Percentiles rank a stretch among this genome's conserved stretches.
Conservation (phyloP, 2,113 vertebrate species). For the Pseudorasbora parva region DNA sequence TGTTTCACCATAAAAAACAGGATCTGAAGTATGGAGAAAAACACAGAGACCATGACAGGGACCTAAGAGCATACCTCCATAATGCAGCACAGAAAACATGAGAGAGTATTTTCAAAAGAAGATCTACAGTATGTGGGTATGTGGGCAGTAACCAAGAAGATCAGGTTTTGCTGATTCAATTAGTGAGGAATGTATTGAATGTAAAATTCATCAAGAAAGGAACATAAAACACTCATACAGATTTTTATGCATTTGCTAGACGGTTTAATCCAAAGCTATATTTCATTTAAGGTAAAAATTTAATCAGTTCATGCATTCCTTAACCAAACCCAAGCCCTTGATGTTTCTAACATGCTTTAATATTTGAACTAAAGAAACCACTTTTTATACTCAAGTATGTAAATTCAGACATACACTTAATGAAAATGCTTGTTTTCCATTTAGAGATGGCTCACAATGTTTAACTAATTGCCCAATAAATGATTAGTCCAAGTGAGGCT, state of each 20-base stretch:
- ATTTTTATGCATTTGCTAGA: not conserved
- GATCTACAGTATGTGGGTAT: not conserved
- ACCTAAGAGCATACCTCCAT: not conserved
- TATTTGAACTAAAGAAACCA: no score
- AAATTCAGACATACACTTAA: no score
- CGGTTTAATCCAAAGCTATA: not conserved
- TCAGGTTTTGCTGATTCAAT: not conserved
- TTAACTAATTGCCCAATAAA: no score
- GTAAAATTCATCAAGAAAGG: not conserved
- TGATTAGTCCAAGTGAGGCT: no score
- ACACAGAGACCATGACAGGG: not conserved
- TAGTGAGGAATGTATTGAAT: not conserved
- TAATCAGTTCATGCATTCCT: not conserved
- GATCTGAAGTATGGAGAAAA: not conserved
- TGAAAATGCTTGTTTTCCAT: no score
- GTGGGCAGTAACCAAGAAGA: not conserved
- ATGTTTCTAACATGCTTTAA: not conserved
- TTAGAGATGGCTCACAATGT: no score
- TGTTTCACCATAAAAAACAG: conserved; percentile 20
- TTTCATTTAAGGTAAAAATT: not conserved
- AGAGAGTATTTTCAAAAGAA: not conserved
- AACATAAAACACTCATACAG: not conserved
- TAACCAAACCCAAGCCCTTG: not conserved
- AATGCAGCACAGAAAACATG: not conserved
- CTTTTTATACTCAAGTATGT: no score